phyloP scores from a whole-genome alignment of 2,113 vertebrate genomes.

The Reinhardtius hippoglossoides region DNA sequence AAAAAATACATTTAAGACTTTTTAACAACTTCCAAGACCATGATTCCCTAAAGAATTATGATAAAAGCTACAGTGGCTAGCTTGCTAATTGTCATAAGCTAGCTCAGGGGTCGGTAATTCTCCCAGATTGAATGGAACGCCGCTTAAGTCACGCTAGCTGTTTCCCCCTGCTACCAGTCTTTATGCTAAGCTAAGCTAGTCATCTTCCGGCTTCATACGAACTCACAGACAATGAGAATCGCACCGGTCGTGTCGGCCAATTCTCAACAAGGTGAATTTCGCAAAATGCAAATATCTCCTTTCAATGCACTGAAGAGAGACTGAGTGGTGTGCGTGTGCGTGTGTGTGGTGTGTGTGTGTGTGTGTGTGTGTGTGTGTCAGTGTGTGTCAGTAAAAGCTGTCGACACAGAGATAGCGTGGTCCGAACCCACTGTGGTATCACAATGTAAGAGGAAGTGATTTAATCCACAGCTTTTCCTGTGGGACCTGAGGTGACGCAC shows the following conservation, averaged over 20 bases:
- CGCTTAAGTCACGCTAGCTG: no score
- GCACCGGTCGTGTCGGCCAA: neutral
- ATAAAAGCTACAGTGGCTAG: no score
- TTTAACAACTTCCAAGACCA: no score
- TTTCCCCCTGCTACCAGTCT: neutral
- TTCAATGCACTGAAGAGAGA: slow-evolving; percentile 4
- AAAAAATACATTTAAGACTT: no score
- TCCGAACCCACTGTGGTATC: slow-evolving; percentile 35
- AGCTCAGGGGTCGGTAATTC: no score
- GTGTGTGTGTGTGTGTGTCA: neutral
- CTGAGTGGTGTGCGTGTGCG: slow-evolving; percentile 14
- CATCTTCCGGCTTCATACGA: no score
- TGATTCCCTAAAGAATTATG: no score
- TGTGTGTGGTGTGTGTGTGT: slow-evolving; percentile 25
- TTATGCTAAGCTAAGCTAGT: neutral
- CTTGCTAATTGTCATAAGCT: no score
- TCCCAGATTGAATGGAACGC: no score
- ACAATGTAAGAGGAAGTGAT: slow-evolving; percentile 76
- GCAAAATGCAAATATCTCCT: slow-evolving; percentile 1
- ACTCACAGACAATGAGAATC: no score
- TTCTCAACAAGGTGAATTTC: neutral
- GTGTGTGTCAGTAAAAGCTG: slow-evolving; percentile 23
- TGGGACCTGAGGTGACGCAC: slow-evolving; percentile 62
- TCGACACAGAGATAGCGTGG: slow-evolving; percentile 5
- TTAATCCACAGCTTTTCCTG: slow-evolving; percentile 68